phyloP scores from a whole-genome alignment of 2,113 vertebrate species.

The Muntiacus muntjak region DNA sequence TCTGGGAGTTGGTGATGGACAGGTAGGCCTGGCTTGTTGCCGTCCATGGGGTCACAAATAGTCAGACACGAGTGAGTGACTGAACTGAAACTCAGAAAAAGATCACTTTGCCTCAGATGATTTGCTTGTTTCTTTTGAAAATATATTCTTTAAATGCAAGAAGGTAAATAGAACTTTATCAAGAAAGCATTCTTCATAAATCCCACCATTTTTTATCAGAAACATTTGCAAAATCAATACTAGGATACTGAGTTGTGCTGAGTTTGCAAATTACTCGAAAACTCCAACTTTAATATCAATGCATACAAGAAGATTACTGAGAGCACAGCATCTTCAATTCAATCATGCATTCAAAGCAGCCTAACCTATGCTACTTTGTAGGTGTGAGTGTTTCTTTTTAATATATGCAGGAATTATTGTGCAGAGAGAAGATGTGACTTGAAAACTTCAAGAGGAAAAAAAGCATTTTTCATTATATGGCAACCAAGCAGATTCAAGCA shows the following conservation, averaged over 20 bases:
- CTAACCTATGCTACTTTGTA: not conserved
- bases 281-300: conserved; percentile 4
- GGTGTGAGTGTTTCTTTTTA: not conserved
- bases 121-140: not conserved
- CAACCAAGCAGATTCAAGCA: not conserved
- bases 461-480: not conserved
- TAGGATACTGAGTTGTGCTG: not conserved
- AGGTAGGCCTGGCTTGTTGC: not conserved
- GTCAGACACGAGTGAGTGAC: not conserved
- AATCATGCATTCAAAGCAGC: not conserved
- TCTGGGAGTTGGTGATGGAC: not conserved
- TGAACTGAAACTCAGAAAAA: not conserved
- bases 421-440: not conserved
- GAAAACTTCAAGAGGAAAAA: not conserved
- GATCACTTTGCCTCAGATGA: not conserved
- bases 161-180: not conserved
- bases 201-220: conserved; percentile 23
- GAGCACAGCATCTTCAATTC: not conserved
- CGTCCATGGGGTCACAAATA: fast-evolving
- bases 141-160: not conserved
- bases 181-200: conserved; percentile 41
- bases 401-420: not conserved
- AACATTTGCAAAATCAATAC: conserved; percentile 43
- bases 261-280: conserved; percentile 30
- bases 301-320: not conserved